These are phyloP conservation scores for Agrotis puta DNA, from an alignment of 2,888 invertebrate genomes.

Conservation along the genomic window DNA sequence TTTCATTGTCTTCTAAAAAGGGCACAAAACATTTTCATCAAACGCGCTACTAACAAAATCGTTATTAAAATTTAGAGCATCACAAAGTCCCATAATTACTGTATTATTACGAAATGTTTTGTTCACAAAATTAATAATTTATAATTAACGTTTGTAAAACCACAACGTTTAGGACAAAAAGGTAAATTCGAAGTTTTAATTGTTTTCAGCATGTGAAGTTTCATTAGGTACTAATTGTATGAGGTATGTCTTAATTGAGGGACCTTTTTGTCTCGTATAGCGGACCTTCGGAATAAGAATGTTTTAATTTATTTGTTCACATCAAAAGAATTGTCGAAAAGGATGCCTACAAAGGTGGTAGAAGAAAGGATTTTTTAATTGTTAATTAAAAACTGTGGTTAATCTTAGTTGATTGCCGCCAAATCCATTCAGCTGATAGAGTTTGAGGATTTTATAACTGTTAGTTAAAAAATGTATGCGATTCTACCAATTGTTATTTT, in stretches of 20 bases:
- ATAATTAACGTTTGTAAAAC: conserved; percentile 47
- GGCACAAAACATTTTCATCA: conserved; percentile 48
- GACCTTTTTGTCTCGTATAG: conserved; percentile 47
- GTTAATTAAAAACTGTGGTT: neutral
- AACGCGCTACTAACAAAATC: conserved; percentile 43
- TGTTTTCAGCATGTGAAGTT: conserved; percentile 69
- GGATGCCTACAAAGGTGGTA: no score
- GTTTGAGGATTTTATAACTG: no score
- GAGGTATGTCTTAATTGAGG: conserved; percentile 74
- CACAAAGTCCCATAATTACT: conserved; percentile 60
- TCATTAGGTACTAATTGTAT: conserved; percentile 74
- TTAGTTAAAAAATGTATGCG: no score
- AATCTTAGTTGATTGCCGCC: no score
- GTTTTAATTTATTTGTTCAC: conserved; percentile 37
- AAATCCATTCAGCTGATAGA: no score
- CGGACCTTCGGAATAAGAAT: conserved; percentile 35
- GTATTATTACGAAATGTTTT: conserved; percentile 67
- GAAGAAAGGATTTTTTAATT: neutral
- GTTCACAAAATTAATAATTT: conserved; percentile 66
- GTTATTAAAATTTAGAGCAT: conserved; percentile 57
- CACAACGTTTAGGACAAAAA: conserved; percentile 56
- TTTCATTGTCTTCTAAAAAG: conserved; percentile 28
- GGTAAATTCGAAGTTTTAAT: conserved; percentile 70
- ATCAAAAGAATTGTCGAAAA: conserved; percentile 20
- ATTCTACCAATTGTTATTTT: no score